These are phyloP conservation scores for Tetrao urogallus DNA, from an alignment of 2,113 vertebrate genomes.

Conservation along the genomic window DNA sequence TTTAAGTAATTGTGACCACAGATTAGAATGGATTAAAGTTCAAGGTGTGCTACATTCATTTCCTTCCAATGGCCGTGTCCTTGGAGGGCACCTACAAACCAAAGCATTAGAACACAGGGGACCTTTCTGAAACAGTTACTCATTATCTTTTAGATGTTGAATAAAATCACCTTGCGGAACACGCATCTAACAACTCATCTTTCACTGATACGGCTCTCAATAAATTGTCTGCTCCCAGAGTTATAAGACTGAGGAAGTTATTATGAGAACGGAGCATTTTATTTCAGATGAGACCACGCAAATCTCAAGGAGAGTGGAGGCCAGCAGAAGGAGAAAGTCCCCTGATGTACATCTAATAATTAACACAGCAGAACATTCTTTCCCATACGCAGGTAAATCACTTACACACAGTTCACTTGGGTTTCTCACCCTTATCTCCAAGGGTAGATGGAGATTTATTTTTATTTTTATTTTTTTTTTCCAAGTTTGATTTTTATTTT, in stretches of 20 bases:
- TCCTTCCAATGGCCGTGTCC: background rate
- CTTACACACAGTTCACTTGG: conserved; percentile 12
- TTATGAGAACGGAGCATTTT: conserved; percentile 33
- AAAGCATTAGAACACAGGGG: background rate
- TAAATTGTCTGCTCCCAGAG: conserved; percentile 38
- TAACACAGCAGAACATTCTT: conserved; percentile 40
- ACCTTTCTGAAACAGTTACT: conserved; percentile 12
- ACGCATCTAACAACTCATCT: conserved; percentile 38
- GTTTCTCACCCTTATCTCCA: conserved; percentile 30
- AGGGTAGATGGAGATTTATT: background rate
- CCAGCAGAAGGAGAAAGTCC: conserved; percentile 28
- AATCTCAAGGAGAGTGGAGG: conserved; percentile 39
- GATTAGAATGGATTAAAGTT: conserved; percentile 12
- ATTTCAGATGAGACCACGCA: conserved; percentile 27
- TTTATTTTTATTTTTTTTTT: background rate
- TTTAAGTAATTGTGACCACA: background rate
- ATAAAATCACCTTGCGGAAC: conserved; percentile 44
- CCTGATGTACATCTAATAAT: conserved; percentile 63
- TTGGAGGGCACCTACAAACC: background rate
- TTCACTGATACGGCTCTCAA: background rate
- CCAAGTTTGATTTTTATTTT: background rate
- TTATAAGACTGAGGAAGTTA: conserved; percentile 40
- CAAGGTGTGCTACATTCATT: background rate
- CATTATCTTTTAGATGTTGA: conserved; percentile 46
- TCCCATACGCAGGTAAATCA: conserved; percentile 3